These are phyloP conservation scores for Cyphotilapia sp. DNA, from an alignment of 2,113 vertebrate species.

Conservation along the genomic window DNA sequence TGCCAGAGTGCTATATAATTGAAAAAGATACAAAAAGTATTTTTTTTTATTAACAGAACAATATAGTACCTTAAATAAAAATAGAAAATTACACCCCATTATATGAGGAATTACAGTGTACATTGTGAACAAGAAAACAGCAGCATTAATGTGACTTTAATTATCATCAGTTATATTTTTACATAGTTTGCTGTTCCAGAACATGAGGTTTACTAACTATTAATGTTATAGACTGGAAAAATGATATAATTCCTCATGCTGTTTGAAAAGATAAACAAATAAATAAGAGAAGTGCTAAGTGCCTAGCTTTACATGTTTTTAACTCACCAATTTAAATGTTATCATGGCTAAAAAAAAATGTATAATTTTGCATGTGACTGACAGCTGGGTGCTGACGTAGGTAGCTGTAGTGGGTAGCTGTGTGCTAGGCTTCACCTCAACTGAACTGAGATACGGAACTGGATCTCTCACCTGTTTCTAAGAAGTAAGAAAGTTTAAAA, in stretches of 20 bases:
- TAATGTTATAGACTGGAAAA: background rate
- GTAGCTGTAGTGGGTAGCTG: background rate
- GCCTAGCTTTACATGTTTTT: background rate
- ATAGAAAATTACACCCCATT: background rate
- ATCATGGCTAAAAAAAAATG: background rate
- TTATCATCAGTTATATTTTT: background rate
- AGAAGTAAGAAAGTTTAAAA: background rate
- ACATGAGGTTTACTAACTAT: background rate
- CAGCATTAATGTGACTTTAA: background rate
- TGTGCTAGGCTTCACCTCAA: background rate
- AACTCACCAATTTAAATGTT: background rate
- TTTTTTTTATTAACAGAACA: background rate
- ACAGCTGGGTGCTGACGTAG: background rate
- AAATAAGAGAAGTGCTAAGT: background rate
- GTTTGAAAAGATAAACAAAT: background rate
- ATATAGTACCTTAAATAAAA: background rate
- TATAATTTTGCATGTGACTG: background rate
- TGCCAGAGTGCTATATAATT: background rate
- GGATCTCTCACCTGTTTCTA: background rate
- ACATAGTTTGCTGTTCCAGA: background rate
- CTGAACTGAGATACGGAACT: background rate
- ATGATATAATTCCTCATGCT: fast-evolving
- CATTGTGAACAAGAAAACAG: background rate
- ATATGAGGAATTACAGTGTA: background rate
- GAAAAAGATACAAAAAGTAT: background rate